Base-by-base conservation (phyloP, 2,113 vertebrate species). In the Rattus rattus region DNA sequence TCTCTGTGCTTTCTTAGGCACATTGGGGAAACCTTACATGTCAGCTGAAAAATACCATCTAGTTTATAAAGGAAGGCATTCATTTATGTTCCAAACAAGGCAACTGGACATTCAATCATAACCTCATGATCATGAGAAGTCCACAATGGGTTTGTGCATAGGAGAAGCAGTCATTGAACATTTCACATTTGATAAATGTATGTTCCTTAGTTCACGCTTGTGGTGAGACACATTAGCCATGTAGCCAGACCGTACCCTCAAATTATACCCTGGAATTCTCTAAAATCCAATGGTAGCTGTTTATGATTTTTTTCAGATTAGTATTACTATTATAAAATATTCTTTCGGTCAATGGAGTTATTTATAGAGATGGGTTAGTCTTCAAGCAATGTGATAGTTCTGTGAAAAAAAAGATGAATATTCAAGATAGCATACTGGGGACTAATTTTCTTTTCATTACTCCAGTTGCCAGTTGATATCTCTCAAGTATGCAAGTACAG, bases 181-280 rank as follows among this genome's bases (percentile, higher is more conserved):
- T 79, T 98, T 97, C 73, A 92, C 80, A 92, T 95, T 91, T 96
- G 90, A 94, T 97, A 96, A 96, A 97, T 97, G 90, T 96, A 75
- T 92, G 94, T 94, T 95, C 72, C 39, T 96, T 94, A 91, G 85
- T 95, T 96, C 96, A 96, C n/a, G 2, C 70, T 94, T 96, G 92
- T 80, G 88, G 97, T 92, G 95, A 88, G 88, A 94, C 39, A 94
- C 93, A 59, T 87, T 67, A 89, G 85, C 47, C 43, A 65, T 89
- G 16, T 1, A 95, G 95, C 95, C 97, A 97, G 97, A 92, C 88
- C 94, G 65, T 96, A 73, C 49, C 96, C 97, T 97, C 96, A 96
- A 97, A 97, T 97, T 97, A 96, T 39, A 97, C 30, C 91, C 70
- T 84, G 20, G 52, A 92, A 76, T 96, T 95, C 85, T 88, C 80